Conservation (phyloP, 2,797 vertebrate genomes). For the Leptodactylus fallax region DNA sequence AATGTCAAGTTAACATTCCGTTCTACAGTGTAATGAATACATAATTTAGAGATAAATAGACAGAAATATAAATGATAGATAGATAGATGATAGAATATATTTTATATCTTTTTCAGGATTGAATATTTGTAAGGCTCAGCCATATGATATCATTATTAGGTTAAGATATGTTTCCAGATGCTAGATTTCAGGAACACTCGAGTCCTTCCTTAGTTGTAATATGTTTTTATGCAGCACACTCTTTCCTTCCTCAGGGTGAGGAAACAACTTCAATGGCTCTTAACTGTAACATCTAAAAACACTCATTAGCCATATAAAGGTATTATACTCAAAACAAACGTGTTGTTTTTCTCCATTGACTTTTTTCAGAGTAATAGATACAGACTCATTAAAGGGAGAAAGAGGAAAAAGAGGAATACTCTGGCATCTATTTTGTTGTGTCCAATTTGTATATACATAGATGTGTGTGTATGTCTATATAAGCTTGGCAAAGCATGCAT, state of each 20-base stretch:
- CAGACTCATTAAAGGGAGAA: background rate
- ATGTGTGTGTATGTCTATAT: too few relatives aligned
- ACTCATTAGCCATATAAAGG: conserved; percentile 56
- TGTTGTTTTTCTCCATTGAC: conserved; percentile 48
- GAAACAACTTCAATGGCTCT: conserved; percentile 56
- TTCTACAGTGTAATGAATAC: too few relatives aligned
- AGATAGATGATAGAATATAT: background rate
- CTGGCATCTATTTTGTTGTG: background rate
- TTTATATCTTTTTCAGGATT: conserved; percentile 64
- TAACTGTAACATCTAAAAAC: conserved; percentile 48
- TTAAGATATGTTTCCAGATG: conserved; percentile 49
- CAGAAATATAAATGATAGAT: background rate
- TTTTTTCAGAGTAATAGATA: background rate
- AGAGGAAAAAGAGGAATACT: background rate
- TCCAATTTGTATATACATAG: too few relatives aligned
- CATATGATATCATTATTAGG: conserved; percentile 50
- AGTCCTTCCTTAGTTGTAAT: conserved; percentile 60
- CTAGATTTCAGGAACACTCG: conserved; percentile 55
- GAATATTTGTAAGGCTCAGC: conserved; percentile 36
- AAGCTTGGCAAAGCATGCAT: too few relatives aligned
- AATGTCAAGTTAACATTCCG: too few relatives aligned
- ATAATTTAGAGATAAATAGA: too few relatives aligned
- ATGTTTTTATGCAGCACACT: conserved; percentile 56
- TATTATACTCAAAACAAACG: conserved; percentile 39
- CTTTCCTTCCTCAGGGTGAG: conserved; percentile 60